A percentile compares a stretch with the other conserved stretches of the same genome.
Conservation (phyloP, 1,140 invertebrate species). For the Hycleus cichorii region DNA sequence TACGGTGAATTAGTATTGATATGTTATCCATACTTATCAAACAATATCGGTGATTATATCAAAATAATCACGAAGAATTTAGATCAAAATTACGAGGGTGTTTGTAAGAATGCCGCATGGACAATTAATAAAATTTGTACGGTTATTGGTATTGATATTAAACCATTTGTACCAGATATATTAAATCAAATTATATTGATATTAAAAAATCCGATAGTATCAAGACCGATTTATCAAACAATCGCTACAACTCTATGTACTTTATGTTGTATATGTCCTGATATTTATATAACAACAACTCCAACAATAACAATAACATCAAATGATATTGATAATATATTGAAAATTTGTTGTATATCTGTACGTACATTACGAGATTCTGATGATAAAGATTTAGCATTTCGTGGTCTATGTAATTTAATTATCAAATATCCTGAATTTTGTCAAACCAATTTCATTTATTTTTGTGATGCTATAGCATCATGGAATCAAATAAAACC, state of each 20-base stretch:
- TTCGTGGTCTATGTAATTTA: slow-evolving; percentile 89
- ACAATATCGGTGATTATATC: slow-evolving; percentile 88
- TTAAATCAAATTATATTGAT: slow-evolving; percentile 24
- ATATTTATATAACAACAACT: slow-evolving; percentile 52
- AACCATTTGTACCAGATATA: slow-evolving; percentile 33
- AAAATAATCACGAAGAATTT: slow-evolving; percentile 93
- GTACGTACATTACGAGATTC: slow-evolving; percentile 97
- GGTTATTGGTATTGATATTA: slow-evolving; percentile 63
- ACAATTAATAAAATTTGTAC: slow-evolving; percentile 96
- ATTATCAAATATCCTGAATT: slow-evolving; percentile 33
- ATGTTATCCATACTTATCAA: slow-evolving; percentile 92
- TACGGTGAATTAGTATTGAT: slow-evolving; percentile 96
- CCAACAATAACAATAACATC: slow-evolving; percentile 73
- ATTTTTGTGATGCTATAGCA: slow-evolving; percentile 39
- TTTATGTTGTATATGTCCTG: slow-evolving; percentile 98
- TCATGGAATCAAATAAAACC: slow-evolving; percentile 35
- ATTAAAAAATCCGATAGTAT: slow-evolving; percentile 22
- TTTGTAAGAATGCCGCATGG: slow-evolving; percentile 99
- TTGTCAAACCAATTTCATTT: slow-evolving; percentile 35
- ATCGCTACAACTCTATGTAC: slow-evolving; percentile 99
- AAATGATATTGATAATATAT: slow-evolving; percentile 96
- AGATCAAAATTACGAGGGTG: slow-evolving; percentile 94
- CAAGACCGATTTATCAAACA: slow-evolving; percentile 35
- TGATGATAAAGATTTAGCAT: slow-evolving; percentile 98
- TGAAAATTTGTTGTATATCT: slow-evolving; percentile 96